Evolutionary conservation across 2,797 vertebrate species (phyloP).

Genomic region (Antrozous pallidus): DNA sequence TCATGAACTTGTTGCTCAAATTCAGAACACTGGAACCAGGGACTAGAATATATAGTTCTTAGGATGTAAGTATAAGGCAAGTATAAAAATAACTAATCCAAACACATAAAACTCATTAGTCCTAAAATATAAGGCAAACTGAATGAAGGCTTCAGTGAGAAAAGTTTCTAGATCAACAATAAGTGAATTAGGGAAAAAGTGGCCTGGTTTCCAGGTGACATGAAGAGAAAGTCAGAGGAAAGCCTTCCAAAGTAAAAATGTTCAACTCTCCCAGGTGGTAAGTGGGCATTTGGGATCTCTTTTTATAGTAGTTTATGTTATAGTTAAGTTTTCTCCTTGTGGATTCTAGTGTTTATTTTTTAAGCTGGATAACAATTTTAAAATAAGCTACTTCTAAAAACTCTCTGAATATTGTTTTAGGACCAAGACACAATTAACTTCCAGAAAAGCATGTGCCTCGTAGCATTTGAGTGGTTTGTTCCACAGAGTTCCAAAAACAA

Average conservation of each 20-base stretch:
- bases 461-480: conserved; percentile 42
- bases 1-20: not conserved
- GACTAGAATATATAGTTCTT: not conserved
- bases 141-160: not conserved
- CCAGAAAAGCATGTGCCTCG: conserved; percentile 41
- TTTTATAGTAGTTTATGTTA: conserved; percentile 8
- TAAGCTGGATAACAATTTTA: conserved; percentile 37
- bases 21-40: not conserved
- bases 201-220: not conserved
- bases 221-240: not conserved
- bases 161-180: not conserved
- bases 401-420: conserved; percentile 31
- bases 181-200: not conserved
- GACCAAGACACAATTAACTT: conserved; percentile 61
- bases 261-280: not conserved
- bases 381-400: conserved; percentile 46
- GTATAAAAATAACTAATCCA: not conserved
- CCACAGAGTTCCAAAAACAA: not conserved
- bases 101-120: not conserved
- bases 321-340: not conserved
- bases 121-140: not conserved
- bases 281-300: not conserved
- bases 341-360: conserved; percentile 24
- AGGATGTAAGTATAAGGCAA: not conserved
- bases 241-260: not conserved